Base-by-base conservation (phyloP, 1,140 invertebrate genomes). In the Heliothis subflexa region DNA sequence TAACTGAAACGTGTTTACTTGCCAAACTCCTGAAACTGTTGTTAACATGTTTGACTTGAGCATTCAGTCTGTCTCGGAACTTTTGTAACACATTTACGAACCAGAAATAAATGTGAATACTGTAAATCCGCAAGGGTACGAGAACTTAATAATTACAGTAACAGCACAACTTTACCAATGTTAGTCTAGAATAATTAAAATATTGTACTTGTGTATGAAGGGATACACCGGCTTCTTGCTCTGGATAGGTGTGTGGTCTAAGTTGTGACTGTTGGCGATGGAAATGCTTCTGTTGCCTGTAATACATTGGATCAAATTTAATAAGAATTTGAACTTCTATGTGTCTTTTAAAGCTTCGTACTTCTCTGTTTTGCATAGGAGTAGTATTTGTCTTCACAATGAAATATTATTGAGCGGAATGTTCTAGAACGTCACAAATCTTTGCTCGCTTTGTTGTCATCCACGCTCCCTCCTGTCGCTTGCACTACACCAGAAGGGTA, bases 171-270 rank as follows among this genome's bases (percentile, higher is more conserved):
- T 84, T 83, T 21, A 49, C 49, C 76, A 75, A 71, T 80, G 79
- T 55, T 75, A 81, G 78, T 80, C 83, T 64, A 57, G 76, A 85
- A 86, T 87, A 87, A 87, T 87, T 84, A 85, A 87, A 87, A 84
- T 87, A 87, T 85, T 84, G 84, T 77, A 79, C 78, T 75, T 77
- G 82, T 74, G 50, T 77, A 59, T 76, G 78, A 86, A 82, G 78
- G 78, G 82, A 70, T 68, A 54, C 57, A 59, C 66, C 33, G 73
- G 45, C 13, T 78, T 80, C 74, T 80, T 83, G 70, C 77, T 79
- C 57, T 64, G 76, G 66, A 70, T 74, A 62, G 68, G 54, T 18
- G n/a, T 64, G 40, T 78, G 77, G 74, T 62, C 1, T 14, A 85
- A 72, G 50, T 57, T 50, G 50, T 5, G 52, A 68, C 64, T 18